Conservation (phyloP, 2,888 invertebrate genomes). For the Lathronympha strigana region DNA sequence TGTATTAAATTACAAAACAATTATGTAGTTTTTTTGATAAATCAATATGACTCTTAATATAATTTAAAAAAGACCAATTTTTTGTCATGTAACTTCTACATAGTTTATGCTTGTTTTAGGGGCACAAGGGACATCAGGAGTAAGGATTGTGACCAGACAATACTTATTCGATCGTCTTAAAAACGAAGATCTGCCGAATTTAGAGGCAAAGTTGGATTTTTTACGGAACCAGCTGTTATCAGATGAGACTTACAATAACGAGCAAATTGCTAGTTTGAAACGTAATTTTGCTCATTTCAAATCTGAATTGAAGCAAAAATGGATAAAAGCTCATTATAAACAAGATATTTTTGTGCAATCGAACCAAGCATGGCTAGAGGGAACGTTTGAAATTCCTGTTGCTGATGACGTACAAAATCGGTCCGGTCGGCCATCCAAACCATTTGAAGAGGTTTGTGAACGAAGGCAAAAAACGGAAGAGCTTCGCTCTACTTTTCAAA, state of each 20-base stretch:
- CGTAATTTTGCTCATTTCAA: too few species aligned
- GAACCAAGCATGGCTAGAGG: too few species aligned
- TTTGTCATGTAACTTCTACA: background rate
- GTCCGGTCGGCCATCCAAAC: too few species aligned
- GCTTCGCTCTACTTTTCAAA: too few species aligned
- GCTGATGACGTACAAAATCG: too few species aligned
- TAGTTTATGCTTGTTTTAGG: constrained; percentile 12
- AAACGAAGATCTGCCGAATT: constrained; percentile 14
- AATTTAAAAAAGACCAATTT: background rate
- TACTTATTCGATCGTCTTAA: constrained; percentile 10
- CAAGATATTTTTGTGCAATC: too few species aligned
- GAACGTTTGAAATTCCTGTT: too few species aligned
- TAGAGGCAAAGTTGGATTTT: constrained; percentile 9
- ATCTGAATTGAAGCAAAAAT: too few species aligned
- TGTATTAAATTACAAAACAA: background rate
- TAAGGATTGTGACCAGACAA: constrained; percentile 10
- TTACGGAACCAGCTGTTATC: background rate
- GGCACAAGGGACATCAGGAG: constrained; percentile 2
- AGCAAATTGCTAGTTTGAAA: constrained; percentile 7
- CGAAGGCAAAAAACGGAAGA: too few species aligned
- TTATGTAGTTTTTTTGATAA: background rate
- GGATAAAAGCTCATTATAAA: too few species aligned
- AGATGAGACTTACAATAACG: too few species aligned
- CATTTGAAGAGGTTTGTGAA: too few species aligned
- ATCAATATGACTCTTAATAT: background rate